Percentiles rank a stretch among this genome's conserved stretches.
phyloP scores from a whole-genome alignment of 2,797 vertebrate genomes.

The Clangula hyemalis region DNA sequence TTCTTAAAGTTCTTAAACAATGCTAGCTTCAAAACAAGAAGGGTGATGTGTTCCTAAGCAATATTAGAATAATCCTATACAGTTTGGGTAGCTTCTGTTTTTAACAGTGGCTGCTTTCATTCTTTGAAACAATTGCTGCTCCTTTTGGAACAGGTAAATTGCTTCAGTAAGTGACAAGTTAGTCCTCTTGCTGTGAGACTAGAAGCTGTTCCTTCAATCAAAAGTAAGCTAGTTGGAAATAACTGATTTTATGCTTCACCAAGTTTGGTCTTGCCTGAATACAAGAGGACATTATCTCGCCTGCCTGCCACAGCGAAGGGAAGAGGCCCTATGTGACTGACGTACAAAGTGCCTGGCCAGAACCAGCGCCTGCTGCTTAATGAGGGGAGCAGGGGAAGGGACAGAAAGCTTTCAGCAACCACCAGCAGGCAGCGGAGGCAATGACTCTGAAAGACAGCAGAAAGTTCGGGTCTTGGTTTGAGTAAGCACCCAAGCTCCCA shows the following conservation, averaged over 20 bases:
- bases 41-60: neutral
- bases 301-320: neutral
- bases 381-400: neutral
- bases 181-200: conserved; percentile 21
- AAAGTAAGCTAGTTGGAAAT: conserved; percentile 56
- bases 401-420: neutral
- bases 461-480: neutral
- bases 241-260: conserved; percentile 70
- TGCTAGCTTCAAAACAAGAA: neutral
- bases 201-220: conserved; percentile 48
- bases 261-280: conserved; percentile 35
- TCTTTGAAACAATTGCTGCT: conserved; percentile 52
- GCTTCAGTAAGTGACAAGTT: conserved; percentile 63
- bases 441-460: neutral
- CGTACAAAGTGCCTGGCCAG: neutral
- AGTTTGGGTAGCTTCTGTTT: neutral
- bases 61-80: neutral
- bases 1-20: neutral
- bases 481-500: neutral
- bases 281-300: conserved; percentile 51
- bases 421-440: accelerated
- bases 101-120: neutral
- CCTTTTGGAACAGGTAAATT: conserved; percentile 66
- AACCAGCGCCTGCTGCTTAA: neutral
- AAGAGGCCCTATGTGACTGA: conserved; percentile 25